Base-by-base conservation (phyloP, 2,888 invertebrate genomes). In the Amphipoea lucens region DNA sequence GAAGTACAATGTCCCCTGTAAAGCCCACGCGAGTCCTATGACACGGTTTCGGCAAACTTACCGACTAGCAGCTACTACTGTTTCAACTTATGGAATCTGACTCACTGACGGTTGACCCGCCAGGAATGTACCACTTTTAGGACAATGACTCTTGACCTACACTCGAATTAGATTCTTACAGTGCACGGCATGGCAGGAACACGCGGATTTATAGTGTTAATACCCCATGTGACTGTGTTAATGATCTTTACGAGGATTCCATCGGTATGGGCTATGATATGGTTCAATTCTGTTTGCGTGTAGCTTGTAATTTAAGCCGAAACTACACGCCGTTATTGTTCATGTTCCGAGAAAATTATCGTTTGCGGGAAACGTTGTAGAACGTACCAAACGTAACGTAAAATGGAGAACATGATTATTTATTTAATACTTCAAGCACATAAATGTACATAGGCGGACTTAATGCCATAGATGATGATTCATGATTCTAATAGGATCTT, bases 141-240 rank as follows among this genome's bases (percentile, higher is more conserved):
- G 91, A 91, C 95, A 92, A 92, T 92, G 94, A 93, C 95, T 89
- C 86, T 88, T 92, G 91, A 88, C 91, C 90, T 89, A 89, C 86
- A 88, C 76, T 76, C 48, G 79, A 83, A 83, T 85, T 84, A 78
- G 71, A 78, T 65, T 87, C 84, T 79, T 82, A 78, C 80, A 72
- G 73, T 79, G 72, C 76, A 72, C 78, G 71, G 57, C 62, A 79
- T 48, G 57, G 70, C 60, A 67, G 67, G 72, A 79, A 78, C 66
- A 75, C 68, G 14, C 62, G 29, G 85, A 74, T 63, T 69, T 77
- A 67, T 68, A 23, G 54, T 62, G 60, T 48, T 60, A 67, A 67
- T 67, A 60, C 69, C 57, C 57, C 48, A 67, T 74, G 36, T 5
- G 60, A 65, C 62, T 29, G 40, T 63, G 29, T 36, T 73, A 82